Evolutionary conservation across 2,888 invertebrate genomes (phyloP), one percentile per base, ranked within the genome.

Genomic region (Scaptomyza reducta): DNA sequence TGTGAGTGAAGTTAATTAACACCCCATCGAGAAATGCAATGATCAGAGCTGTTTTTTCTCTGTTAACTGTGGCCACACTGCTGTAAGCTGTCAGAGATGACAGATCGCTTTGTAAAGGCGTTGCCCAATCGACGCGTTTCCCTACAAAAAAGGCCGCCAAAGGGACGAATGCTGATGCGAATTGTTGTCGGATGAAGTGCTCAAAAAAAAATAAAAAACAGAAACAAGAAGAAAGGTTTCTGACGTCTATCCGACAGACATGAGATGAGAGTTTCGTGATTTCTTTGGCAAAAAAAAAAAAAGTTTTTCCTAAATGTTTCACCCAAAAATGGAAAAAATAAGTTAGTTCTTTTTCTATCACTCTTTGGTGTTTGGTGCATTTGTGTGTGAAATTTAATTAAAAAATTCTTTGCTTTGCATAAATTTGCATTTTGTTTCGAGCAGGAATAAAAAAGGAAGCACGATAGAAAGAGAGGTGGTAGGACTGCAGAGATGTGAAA

Each of bases 391-490:
- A 83, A 76, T 83, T 83, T 83, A 83, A 83, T 83, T 83, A 87
- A 87, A 87, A 85, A 87, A 84, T 81, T 77, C 74, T 70, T 75
- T 69, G 71, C 79, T 79, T 68, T 86, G 87, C 87, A 87, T 85
- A 87, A 87, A 85, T 85, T 87, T 84, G 70, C 55, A 79, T 77
- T 84, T 79, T 81, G 79, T 74, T 75, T 60, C 35, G 31, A 38
- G 40, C 22, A 55, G 33, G 25, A 47, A 29, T 10, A 29, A 16
- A 10, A 53, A 29, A 13, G 50, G 14, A 25, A 9, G 29, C 31
- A 9, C 14, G 38, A 22, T 47, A 22, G 13, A 1, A n/a, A 18
- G 29, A 1, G 13, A 35, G 27, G 9, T n/a, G 25, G 35, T 18
- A 33, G 41, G 7, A 18, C 7, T 11, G 16, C 25, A 10, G 35